Percentiles rank a stretch among this genome's conserved stretches.
These are phyloP conservation scores for Phorcus lineatus DNA, from an alignment of 2,888 invertebrate genomes.

Conservation along the genomic window DNA sequence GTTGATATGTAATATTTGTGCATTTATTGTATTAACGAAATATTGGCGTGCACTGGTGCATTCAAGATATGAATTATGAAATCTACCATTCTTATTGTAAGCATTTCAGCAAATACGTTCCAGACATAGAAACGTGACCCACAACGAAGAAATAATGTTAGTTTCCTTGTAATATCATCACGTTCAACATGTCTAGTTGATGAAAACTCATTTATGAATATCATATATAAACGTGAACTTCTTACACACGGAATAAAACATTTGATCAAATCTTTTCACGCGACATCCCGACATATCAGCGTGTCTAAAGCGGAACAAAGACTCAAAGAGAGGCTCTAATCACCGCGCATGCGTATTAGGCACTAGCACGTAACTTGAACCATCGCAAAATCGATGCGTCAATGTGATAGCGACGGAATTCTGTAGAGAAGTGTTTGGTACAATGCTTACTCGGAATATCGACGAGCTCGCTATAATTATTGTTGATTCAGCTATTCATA, in stretches of 20 bases:
- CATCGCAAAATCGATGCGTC: neutral
- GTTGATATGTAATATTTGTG: no score
- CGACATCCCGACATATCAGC: neutral
- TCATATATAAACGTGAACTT: no score
- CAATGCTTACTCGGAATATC: neutral
- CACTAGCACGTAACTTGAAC: neutral
- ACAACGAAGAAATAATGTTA: no score
- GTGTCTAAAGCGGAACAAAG: neutral
- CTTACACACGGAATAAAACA: neutral
- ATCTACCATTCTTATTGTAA: no score
- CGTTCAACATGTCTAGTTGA: no score
- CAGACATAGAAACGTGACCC: no score
- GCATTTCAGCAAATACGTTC: no score
- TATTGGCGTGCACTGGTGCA: no score
- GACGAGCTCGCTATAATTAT: neutral
- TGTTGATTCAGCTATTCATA: conserved; percentile 5
- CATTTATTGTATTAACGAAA: no score
- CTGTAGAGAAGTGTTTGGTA: neutral
- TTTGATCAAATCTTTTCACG: neutral
- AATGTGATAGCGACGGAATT: neutral
- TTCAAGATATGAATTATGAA: no score
- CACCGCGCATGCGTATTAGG: neutral
- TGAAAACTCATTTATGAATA: no score
- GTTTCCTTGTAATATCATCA: no score
- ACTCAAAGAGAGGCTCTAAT: neutral